These are phyloP conservation scores for Enteromius argenteus DNA, from an alignment of 2,797 vertebrate species.

Conservation along the genomic window DNA sequence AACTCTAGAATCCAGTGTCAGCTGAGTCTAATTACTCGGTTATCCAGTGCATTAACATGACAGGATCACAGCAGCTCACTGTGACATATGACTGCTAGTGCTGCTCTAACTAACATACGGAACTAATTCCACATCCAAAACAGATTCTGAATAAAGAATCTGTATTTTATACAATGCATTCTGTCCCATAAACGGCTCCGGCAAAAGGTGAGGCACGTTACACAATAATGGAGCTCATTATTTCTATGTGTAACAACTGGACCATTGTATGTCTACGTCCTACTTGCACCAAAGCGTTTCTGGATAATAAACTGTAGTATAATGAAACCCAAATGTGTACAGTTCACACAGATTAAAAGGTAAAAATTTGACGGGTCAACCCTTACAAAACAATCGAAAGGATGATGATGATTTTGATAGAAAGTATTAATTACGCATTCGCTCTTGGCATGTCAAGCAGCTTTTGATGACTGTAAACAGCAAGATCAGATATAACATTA, in stretches of 20 bases:
- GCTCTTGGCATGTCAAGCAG: neutral
- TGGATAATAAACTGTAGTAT: neutral
- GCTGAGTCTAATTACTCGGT: neutral
- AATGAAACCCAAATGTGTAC: neutral
- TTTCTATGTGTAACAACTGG: slow-evolving; percentile 10
- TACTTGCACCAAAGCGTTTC: neutral
- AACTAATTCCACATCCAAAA: neutral
- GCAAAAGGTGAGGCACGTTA: slow-evolving; percentile 23
- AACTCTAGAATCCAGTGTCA: slow-evolving; percentile 31
- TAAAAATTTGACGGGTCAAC: neutral
- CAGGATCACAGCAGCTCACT: slow-evolving; percentile 5
- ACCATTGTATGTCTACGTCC: neutral
- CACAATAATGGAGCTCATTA: slow-evolving; percentile 26
- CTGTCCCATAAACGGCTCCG: neutral
- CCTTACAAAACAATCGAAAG: neutral
- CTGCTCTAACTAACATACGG: neutral
- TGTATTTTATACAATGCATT: neutral
- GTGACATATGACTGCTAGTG: neutral
- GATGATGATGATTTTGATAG: neutral
- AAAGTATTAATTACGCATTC: neutral
- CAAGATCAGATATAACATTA: neutral
- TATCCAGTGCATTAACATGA: neutral
- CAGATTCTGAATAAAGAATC: neutral
- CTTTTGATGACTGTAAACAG: neutral
- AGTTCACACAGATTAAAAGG: neutral